Percentiles rank a stretch among this genome's conserved stretches.
These are phyloP conservation scores for Nemoura dubitans DNA, from an alignment of 2,888 invertebrate genomes.

Conservation along the genomic window DNA sequence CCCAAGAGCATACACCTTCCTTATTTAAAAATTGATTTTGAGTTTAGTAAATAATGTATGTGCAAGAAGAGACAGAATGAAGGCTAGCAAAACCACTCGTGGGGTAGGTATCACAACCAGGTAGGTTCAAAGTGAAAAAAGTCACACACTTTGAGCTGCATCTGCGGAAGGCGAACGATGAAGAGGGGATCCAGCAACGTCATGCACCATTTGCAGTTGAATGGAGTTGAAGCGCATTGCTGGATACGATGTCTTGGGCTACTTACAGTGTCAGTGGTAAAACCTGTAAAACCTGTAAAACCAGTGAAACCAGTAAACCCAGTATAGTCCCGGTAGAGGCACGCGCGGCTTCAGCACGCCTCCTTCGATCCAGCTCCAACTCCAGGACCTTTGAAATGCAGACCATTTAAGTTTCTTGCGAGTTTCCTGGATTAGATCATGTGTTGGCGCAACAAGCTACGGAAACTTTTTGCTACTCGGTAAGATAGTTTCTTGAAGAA, in stretches of 20 bases:
- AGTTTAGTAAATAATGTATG: background rate
- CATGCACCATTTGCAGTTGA: no score
- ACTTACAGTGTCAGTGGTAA: background rate
- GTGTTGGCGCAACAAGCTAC: conserved; percentile 38
- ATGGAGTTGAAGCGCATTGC: no score
- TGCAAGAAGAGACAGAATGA: background rate
- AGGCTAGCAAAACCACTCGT: background rate
- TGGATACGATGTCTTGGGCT: no score
- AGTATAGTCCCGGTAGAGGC: background rate
- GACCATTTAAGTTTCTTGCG: conserved; percentile 39
- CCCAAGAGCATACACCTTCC: background rate
- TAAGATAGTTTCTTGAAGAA: conserved; percentile 34
- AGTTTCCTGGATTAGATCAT: conserved; percentile 39
- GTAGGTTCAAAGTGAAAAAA: no score
- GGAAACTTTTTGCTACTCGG: conserved; percentile 38
- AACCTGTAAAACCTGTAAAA: no score
- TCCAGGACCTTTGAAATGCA: conserved; percentile 34
- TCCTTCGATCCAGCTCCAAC: background rate
- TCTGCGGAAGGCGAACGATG: background rate
- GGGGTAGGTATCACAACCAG: no score
- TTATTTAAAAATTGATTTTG: conserved; percentile 12
- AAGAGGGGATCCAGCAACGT: no score
- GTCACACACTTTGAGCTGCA: background rate
- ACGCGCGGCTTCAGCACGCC: background rate
- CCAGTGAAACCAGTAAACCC: background rate